phyloP scores from a whole-genome alignment of 1,140 invertebrate genomes.

The Pachypeltis micranthus region DNA sequence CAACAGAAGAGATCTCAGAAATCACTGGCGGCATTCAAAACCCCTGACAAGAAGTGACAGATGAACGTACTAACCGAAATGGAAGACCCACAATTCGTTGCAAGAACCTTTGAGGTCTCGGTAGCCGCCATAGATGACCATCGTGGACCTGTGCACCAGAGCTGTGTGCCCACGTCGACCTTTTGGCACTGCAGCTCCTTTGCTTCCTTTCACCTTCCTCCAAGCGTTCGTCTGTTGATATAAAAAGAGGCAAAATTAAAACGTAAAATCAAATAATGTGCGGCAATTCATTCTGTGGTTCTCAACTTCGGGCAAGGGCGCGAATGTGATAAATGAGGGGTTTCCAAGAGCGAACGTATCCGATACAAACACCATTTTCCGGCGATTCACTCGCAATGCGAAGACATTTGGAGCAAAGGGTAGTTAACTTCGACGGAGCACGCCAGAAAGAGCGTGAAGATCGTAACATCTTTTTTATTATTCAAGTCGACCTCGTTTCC shows the following conservation, averaged over 20 bases:
- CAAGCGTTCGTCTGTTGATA: conserved; percentile 47
- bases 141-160: conserved; percentile 60
- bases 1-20: conserved; percentile 1
- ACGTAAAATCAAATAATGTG: background rate
- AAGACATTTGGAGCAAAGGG: too few relatives aligned
- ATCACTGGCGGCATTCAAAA: too few relatives aligned
- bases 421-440: too few relatives aligned
- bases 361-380: too few relatives aligned
- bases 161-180: conserved; percentile 73
- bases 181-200: conserved; percentile 51
- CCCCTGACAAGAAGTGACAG: too few relatives aligned
- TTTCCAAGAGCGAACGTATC: too few relatives aligned
- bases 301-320: too few relatives aligned
- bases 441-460: too few relatives aligned
- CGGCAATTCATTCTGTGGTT: too few relatives aligned
- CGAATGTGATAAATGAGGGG: background rate
- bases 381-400: too few relatives aligned
- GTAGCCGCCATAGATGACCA: conserved; percentile 83
- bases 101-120: conserved; percentile 74
- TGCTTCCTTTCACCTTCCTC: conserved; percentile 49
- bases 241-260: background rate
- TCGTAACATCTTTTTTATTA: too few relatives aligned
- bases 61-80: conserved; percentile 71
- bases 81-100: conserved; percentile 76
- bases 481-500: too few relatives aligned